Percentiles rank a stretch among this genome's conserved stretches.
Conservation (phyloP, 2,797 vertebrate species). For the Atherinosoma microstoma region DNA sequence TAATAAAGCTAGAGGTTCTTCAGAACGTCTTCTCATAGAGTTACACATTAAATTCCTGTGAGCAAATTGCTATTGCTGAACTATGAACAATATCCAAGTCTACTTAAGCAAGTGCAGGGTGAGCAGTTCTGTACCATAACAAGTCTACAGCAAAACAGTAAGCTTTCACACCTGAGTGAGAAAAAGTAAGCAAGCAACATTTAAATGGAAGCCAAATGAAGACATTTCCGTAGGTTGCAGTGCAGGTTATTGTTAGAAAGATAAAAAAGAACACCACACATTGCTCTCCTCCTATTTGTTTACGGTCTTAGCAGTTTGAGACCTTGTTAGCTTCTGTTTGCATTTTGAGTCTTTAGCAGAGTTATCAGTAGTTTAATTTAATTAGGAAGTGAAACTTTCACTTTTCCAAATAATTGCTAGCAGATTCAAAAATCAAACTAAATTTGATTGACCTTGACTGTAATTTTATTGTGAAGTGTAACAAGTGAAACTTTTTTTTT, state of each 20-base stretch:
- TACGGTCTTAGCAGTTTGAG: background rate
- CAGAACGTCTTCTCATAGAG: background rate
- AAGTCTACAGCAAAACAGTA: too few relatives aligned
- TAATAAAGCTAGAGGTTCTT: background rate
- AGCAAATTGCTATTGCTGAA: background rate
- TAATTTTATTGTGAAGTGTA: too few relatives aligned
- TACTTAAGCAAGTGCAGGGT: conserved; percentile 7
- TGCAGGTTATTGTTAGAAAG: background rate
- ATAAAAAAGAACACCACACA: background rate
- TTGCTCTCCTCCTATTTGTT: background rate
- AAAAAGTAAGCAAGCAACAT: too few relatives aligned
- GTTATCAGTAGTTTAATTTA: background rate
- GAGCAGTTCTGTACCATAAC: background rate
- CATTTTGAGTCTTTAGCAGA: background rate
- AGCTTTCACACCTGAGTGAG: background rate
- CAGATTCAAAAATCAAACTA: background rate
- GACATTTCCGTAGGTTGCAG: background rate
- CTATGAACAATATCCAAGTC: background rate
- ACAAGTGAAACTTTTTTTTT: too few relatives aligned
- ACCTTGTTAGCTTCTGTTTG: background rate
- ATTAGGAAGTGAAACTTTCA: too few relatives aligned
- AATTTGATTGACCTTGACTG: background rate
- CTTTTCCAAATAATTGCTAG: too few relatives aligned
- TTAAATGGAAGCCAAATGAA: too few relatives aligned
- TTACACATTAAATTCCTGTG: conserved; percentile 5